phyloP scores from a whole-genome alignment of 1,140 invertebrate genomes.

The Eubasilissa regina region DNA sequence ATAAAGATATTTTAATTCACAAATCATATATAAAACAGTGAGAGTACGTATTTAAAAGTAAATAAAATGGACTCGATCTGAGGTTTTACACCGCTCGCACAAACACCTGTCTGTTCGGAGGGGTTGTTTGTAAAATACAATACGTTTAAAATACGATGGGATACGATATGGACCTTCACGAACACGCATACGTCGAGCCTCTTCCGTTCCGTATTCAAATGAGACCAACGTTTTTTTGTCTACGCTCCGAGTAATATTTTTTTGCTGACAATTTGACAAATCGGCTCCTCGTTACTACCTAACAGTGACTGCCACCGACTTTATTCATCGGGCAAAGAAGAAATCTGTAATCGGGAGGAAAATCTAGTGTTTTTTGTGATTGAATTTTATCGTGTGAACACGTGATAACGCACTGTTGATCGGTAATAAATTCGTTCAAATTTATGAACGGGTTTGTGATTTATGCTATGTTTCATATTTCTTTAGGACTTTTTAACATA shows the following conservation, averaged over 20 bases:
- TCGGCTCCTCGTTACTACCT: background rate
- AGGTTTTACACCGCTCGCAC: background rate
- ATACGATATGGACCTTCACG: background rate
- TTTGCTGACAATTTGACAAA: constrained; percentile 29
- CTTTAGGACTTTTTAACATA: too few relatives aligned
- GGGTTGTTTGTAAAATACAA: background rate
- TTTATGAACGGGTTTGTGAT: constrained; percentile 3
- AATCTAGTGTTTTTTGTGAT: constrained; percentile 11
- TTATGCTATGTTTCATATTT: too few relatives aligned
- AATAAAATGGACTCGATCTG: background rate
- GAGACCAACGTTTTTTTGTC: constrained; percentile 21
- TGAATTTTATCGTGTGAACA: constrained; percentile 24
- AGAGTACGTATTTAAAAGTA: background rate
- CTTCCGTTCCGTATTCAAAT: constrained; percentile 46
- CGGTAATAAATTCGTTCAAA: background rate
- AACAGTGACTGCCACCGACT: background rate
- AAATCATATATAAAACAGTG: background rate
- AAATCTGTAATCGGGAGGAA: background rate
- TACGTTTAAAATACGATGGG: constrained; percentile 8
- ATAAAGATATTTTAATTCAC: too few relatives aligned
- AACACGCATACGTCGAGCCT: constrained; percentile 12
- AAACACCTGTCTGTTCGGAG: constrained; percentile 11
- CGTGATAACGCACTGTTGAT: background rate
- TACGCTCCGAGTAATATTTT: background rate
- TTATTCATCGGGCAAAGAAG: background rate